These are phyloP conservation scores for Clarias batrachus DNA, from an alignment of 2,113 vertebrate species.

Conservation along the genomic window DNA sequence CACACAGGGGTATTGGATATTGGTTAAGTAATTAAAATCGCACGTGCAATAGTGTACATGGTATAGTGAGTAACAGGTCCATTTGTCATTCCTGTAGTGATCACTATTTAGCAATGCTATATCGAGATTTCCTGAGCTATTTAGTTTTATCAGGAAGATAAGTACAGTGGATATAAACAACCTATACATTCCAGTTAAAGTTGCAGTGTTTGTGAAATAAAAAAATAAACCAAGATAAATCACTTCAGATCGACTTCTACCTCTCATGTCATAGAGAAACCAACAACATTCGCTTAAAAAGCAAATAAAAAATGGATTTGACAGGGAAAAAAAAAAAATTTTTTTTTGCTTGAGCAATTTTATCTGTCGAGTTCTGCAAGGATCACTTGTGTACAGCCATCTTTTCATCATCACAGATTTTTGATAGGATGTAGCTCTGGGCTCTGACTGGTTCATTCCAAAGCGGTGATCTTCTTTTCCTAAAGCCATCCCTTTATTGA, in stretches of 20 bases:
- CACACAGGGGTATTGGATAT: conserved; percentile 56
- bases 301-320: background rate
- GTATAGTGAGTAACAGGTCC: background rate
- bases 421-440: too few species aligned
- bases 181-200: background rate
- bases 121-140: background rate
- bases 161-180: background rate
- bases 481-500: too few species aligned
- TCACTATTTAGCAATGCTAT: background rate
- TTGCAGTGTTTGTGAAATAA: background rate
- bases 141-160: background rate
- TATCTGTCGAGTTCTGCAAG: too few species aligned
- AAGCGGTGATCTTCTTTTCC: too few species aligned
- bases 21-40: conserved; percentile 65
- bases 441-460: too few species aligned
- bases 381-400: too few species aligned
- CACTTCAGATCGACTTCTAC: background rate
- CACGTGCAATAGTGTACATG: conserved; percentile 38
- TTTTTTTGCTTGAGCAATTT: too few species aligned
- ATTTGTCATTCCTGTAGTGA: background rate
- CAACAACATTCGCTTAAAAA: background rate
- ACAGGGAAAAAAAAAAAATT: background rate
- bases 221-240: background rate
- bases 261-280: background rate
- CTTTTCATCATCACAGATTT: too few species aligned